Evolutionary conservation across 2,797 vertebrate species (phyloP), one percentile per base, ranked within the genome.

Genomic region (Austrolebias charrua): DNA sequence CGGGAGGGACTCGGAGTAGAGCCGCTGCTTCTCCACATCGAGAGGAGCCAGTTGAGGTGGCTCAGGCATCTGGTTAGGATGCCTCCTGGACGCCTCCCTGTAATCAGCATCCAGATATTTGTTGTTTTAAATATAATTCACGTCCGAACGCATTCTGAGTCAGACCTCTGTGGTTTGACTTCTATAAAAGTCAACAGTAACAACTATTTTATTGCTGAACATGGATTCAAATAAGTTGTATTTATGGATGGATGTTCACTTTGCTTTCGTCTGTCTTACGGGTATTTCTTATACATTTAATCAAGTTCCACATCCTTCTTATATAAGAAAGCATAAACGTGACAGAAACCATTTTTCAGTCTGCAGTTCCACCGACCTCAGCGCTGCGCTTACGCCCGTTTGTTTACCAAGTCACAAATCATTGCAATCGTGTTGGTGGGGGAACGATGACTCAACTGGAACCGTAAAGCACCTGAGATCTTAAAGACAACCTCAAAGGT

Each of bases 401-500:
- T 52, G 50, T 58, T 75, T 33, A 61, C 53, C 42, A 44, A 49
- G 62, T 66, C 45, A 66, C 29, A 69, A 63, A 60, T 54, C 35
- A 24, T 13, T 24, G 13, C 62, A 55, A 68, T 64, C 53, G 29
- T 43, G 24, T 24, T 24, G 61, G 45, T 38, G 18, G 20, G 46
- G 49, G 60, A 65, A 62, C 6, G 54, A 75, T 53, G 71, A 69
- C 47, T 68, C 49, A 13, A 35, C 44, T 1, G 19, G 75, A 66
- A 60, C 19, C 12, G 6, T 38, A 63, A 60, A 66, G 40, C 40
- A 4, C 62, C 38, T 43, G 38, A 55, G 24, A 46, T 53, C 43
- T 52, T 35, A 28, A 12, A 16, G 43, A 54, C 66, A 63, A 33
- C 73, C 63, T 67, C 56, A 60, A 43, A 71, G 50, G 63, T 15